Percentiles rank a stretch among this genome's conserved stretches.
These are phyloP conservation scores for Nasua narica DNA, from an alignment of 2,797 vertebrate genomes.

Conservation along the genomic window DNA sequence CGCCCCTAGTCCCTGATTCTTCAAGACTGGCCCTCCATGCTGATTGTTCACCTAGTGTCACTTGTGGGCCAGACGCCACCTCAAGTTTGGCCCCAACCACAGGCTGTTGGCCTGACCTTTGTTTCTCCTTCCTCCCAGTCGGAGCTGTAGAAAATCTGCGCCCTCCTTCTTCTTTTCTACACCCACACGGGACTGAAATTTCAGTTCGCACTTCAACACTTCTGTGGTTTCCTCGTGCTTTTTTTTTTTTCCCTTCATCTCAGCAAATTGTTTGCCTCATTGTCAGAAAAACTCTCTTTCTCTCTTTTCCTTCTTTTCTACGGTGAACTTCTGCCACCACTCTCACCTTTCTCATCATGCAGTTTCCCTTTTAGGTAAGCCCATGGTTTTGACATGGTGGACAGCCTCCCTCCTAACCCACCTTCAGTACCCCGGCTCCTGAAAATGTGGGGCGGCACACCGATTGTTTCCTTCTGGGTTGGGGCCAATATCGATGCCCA, in stretches of 20 bases:
- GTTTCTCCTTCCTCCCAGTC: not conserved
- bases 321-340: not conserved
- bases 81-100: not conserved
- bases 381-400: conserved; percentile 49
- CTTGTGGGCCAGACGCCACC: not conserved
- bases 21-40: not conserved
- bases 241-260: accelerated
- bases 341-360: conserved; percentile 21
- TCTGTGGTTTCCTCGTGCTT: not conserved
- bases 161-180: not conserved
- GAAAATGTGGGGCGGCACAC: conserved; percentile 15
- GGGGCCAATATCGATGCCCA: not conserved
- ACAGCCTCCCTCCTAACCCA: conserved; percentile 40
- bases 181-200: not conserved
- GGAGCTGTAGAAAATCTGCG: not conserved
- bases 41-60: not conserved
- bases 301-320: not conserved
- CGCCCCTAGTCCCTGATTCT: not conserved
- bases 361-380: conserved; percentile 13
- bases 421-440: not conserved
- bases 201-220: not conserved
- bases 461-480: conserved; percentile 50
- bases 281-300: not conserved
- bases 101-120: not conserved
- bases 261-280: conserved; percentile 5